Conservation (phyloP, 2,113 vertebrate genomes). For the Rhinoderma darwinii region DNA sequence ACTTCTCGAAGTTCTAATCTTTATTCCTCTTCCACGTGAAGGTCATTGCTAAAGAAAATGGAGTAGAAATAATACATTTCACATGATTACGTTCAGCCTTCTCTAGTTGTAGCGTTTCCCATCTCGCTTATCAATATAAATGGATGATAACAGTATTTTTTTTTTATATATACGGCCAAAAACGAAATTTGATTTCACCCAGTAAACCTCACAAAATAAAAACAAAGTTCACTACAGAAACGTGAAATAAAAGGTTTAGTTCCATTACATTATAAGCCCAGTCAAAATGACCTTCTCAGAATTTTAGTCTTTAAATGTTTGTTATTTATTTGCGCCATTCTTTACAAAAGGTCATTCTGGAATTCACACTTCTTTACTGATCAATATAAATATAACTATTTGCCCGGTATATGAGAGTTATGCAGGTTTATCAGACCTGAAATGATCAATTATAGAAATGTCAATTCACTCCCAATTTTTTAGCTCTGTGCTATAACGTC, state of each 20-base stretch:
- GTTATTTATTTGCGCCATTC: not conserved
- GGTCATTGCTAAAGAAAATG: not conserved
- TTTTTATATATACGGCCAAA: not conserved
- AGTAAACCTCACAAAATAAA: not conserved
- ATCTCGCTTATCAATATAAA: not conserved
- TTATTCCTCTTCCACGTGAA: not conserved
- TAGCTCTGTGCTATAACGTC: too few relatives aligned
- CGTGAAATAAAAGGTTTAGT: not conserved
- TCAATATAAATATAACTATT: not conserved
- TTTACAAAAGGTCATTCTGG: slow-evolving; percentile 3
- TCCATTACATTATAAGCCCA: not conserved
- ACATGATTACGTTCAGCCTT: not conserved
- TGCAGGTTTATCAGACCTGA: not conserved
- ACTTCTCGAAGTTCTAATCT: not conserved
- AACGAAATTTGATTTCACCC: not conserved
- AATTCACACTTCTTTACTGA: not conserved
- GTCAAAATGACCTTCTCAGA: not conserved
- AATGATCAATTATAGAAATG: not conserved
- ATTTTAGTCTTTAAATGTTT: not conserved
- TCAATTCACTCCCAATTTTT: not conserved
- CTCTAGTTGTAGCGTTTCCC: not conserved
- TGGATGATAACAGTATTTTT: not conserved
- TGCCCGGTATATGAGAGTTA: not conserved
- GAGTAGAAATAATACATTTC: not conserved
- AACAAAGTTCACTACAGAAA: not conserved